Evolutionary conservation across 2,888 invertebrate genomes (phyloP).

Genomic region (Oeneis ivallda): DNA sequence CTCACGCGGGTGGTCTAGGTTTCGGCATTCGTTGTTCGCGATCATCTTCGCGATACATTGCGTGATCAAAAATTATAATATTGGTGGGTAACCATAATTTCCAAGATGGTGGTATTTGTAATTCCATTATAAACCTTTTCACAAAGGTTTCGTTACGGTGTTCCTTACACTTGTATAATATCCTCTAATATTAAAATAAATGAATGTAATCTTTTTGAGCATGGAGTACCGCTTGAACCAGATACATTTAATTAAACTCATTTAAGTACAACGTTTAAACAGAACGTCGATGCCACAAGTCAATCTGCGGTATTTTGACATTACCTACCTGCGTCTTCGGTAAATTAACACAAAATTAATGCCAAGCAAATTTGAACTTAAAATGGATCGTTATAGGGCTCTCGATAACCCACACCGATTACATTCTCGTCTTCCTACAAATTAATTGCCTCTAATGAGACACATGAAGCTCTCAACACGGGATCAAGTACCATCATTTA

Average conservation of each 20-base stretch:
- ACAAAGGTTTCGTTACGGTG: too few relatives aligned
- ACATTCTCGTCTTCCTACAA: slow-evolving; percentile 49
- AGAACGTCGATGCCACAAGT: slow-evolving; percentile 32
- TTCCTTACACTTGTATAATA: too few relatives aligned
- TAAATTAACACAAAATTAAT: slow-evolving; percentile 32
- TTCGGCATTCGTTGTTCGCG: too few relatives aligned
- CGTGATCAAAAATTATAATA: too few relatives aligned
- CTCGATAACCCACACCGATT: slow-evolving; percentile 38
- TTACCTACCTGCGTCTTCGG: slow-evolving; percentile 33
- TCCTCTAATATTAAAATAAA: too few relatives aligned
- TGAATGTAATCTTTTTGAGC: not conserved
- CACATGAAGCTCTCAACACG: slow-evolving; percentile 48
- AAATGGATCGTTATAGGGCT: slow-evolving; percentile 31
- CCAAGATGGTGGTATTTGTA: too few relatives aligned
- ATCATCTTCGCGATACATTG: too few relatives aligned
- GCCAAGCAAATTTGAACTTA: slow-evolving; percentile 33
- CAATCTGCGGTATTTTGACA: slow-evolving; percentile 41
- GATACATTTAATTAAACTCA: slow-evolving; percentile 19
- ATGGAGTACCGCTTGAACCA: not conserved
- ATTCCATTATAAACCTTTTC: too few relatives aligned
- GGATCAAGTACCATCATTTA: slow-evolving; percentile 15
- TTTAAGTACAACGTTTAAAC: slow-evolving; percentile 25
- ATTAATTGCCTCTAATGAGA: slow-evolving; percentile 69
- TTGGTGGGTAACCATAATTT: too few relatives aligned
- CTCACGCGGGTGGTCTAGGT: too few relatives aligned